Evolutionary conservation across 2,888 invertebrate genomes (phyloP), one percentile per base, ranked within the genome.

Genomic region (Hypselothyrea guttata): DNA sequence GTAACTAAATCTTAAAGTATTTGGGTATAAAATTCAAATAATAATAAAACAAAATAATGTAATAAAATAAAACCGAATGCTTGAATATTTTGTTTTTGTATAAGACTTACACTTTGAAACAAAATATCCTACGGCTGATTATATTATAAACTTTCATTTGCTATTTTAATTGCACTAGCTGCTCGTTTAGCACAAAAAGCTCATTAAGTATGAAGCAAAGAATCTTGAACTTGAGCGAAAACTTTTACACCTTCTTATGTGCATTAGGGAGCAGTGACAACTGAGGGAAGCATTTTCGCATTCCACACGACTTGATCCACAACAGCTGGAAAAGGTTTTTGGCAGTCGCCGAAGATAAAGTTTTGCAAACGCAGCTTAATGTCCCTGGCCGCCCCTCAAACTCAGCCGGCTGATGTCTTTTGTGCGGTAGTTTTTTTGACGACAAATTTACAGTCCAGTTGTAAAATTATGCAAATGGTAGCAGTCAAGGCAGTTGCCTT

Each of bases 151-250:
- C 57, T 73, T 64, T 59, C 35, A n/a, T 27, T 37, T 61, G 49
- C 22, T 56, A 33, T 56, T 71, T 56, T 51, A 70, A 65, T 55
- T 42, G 70, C 65, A 52, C 3, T 22, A 22, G 48, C 66, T 59
- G 44, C 56, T 44, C 37, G 46, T 65, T 74, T 54, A 33, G 47
- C 40, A 37, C 57, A 59, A 68, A 79, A 81, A 70, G 70, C 82
- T 82, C 78, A 84, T 81, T 84, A 82, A 77, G 84, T 66, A 22
- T 22, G 54, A 33, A 56, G 57, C 57, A 63, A 60, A 57, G 55
- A 65, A 41, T 35, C 54, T 45, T 57, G 58, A 52, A 52, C 56
- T 77, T 68, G 49, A 34, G 15, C 33, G 34, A 53, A 65, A 71
- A 67, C 63, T 84, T 84, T 47, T 46, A 59, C 84, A 84, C 69